A percentile compares a stretch with the other conserved stretches of the same genome.
Conservation (phyloP, 2,113 vertebrate genomes). For the Coptodon bakossiorum region DNA sequence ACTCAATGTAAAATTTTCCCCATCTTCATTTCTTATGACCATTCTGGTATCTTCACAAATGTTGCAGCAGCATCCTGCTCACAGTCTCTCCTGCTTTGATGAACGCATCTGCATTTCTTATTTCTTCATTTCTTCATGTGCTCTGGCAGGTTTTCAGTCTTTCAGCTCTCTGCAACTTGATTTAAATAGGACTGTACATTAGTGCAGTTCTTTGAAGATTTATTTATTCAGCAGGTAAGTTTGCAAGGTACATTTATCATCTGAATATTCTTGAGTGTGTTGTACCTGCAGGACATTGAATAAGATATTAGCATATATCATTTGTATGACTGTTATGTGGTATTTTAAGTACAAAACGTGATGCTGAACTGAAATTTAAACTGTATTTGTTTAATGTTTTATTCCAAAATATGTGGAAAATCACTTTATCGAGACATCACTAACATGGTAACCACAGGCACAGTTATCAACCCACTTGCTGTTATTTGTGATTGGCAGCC, state of each 20-base stretch:
- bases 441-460: not conserved
- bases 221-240: rapidly evolving
- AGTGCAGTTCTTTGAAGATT: not conserved
- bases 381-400: not conserved
- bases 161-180: rapidly evolving
- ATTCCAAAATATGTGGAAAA: not conserved
- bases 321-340: not conserved
- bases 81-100: not conserved
- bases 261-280: not conserved
- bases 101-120: not conserved
- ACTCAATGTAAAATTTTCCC: rapidly evolving
- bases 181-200: not conserved
- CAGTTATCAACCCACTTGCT: not conserved
- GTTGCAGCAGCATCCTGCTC: not conserved
- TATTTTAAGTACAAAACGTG: not conserved
- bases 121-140: not conserved
- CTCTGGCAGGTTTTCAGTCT: not conserved
- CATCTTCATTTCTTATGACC: not conserved
- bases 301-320: not conserved
- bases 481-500: not conserved
- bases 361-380: not conserved
- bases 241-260: not conserved
- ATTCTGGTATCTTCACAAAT: not conserved
- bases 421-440: not conserved
- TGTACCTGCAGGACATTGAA: not conserved